Evolutionary conservation across 2,888 invertebrate genomes (phyloP), one percentile per base, ranked within the genome.

Genomic region (Phaedon cochleariae): DNA sequence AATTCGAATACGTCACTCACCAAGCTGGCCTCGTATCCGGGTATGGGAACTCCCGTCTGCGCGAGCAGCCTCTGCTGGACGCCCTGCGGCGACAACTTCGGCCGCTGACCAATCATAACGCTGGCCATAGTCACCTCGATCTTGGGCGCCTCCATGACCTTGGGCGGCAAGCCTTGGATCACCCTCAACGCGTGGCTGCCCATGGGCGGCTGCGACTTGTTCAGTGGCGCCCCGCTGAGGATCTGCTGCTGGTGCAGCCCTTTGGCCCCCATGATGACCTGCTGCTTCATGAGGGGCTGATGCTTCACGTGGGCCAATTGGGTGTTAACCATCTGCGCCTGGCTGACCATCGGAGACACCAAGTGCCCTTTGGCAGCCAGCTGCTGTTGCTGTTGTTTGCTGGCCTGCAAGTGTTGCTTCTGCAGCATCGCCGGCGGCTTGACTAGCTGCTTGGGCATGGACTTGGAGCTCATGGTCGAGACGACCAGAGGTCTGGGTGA

Each of bases 1-100:
- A n/a, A n/a, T n/a, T n/a, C n/a, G n/a, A n/a, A n/a, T n/a, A n/a
- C n/a, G 22, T 34, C 65, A 82, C 91, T 91, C 85, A 94, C 94
- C 90, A 93, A 83, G 79, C 87, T 88, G 9, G 88, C 86, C 76
- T 90, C 90, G 74, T 87, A 90, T 15, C 88, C 85, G 15, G 89
- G 85, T 48, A 89, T 85, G 18, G 89, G 86, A 73, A 90, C 84
- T 20, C 87, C 86, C 1, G 86, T 81, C 57, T 86, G 87, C 65
- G 86, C 72, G 21, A 86, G 82, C 61, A 86, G 85, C 34, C 88
- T 85, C n/a, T 86, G 80, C 73, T 85, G 85, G 70, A 85, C 85
- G 60, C 85, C 85, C 75, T 86, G 86, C 3, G 86, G 86, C 46
- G 85, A 80, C 57, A 80, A 69, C 63, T 75, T 79, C 9, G 81